Base-by-base conservation (phyloP, 2,888 invertebrate genomes). In the Pocota personata region DNA sequence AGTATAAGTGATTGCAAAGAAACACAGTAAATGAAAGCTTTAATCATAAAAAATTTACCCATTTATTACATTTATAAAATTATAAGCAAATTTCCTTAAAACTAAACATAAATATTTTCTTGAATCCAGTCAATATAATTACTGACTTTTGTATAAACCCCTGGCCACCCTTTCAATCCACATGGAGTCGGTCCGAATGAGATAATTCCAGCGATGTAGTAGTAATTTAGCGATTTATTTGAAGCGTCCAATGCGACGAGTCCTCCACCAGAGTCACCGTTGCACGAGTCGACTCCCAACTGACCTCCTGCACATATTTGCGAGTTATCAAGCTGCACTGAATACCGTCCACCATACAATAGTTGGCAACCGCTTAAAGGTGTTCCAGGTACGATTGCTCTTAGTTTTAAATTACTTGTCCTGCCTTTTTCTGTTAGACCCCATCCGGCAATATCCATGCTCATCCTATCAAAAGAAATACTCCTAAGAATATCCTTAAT, bases 211-310 rank as follows among this genome's bases (percentile, higher is more conserved):
- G 93, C 92, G 0, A 93, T 91, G 60, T 92, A 93, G 93, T 93
- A 94, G 93, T 94, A 94, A 55, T 91, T 88, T 7, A 87, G 82
- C n/a, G 88, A 88, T 12, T 90, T 88, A 21, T 64, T 83, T 10
- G 82, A 72, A 1, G 73, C 89, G 50, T 90, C 91, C 4, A 92
- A 89, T 0, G 90, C 90, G 93, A 95, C 94, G 2, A 95, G 90
- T 0, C 95, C 94, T 0, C 95, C 95, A 0, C 95, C 95, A 58
- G 94, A 94, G 88, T 95, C 95, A 0, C 95, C 95, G 30, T 92
- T 89, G 73, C 95, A 95, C 0, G 92, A 90, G 89, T 95, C 95
- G 55, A 93, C 91, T 0, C 93, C 93, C 40, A 89, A 90, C 37
- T 91, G 90, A 0, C 95, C 95, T 4, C 95, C 95, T 2, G 94